Percentiles rank a stretch among this genome's conserved stretches.
phyloP scores from a whole-genome alignment of 1,140 invertebrate genomes.

The Papilio polyxenes region DNA sequence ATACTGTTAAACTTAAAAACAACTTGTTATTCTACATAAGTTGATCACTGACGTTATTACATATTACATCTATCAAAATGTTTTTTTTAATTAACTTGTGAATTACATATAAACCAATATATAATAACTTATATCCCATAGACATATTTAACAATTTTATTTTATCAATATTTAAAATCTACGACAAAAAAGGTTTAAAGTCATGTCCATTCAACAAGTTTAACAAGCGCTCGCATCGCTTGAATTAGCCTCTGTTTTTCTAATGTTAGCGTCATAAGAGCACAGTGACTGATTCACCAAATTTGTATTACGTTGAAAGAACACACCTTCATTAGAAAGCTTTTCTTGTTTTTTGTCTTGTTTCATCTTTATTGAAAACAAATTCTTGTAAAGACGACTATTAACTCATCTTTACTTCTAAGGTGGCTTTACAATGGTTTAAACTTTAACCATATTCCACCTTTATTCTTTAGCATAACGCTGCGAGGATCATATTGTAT shows the following conservation, averaged over 20 bases:
- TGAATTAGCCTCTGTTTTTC: too few relatives aligned
- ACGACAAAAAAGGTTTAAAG: neutral
- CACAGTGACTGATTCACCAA: neutral
- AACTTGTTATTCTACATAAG: neutral
- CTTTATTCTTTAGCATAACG: conserved; percentile 76
- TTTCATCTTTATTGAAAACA: neutral
- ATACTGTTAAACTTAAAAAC: conserved; percentile 11
- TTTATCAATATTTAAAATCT: neutral
- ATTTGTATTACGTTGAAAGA: neutral
- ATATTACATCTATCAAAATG: too few relatives aligned
- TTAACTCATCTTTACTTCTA: neutral
- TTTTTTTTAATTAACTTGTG: neutral
- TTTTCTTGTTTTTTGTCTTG: neutral
- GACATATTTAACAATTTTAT: neutral
- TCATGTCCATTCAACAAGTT: neutral
- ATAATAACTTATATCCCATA: too few relatives aligned
- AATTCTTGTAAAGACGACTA: neutral
- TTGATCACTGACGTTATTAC: neutral
- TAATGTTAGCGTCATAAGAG: too few relatives aligned
- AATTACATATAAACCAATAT: too few relatives aligned
- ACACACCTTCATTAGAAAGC: neutral
- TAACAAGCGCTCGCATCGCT: neutral
- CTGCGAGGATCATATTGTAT: conserved; percentile 72
- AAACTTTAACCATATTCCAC: conserved; percentile 72
- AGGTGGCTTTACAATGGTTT: conserved; percentile 41